Conservation (phyloP, 2,113 vertebrate species). For the Callospermophilus lateralis region DNA sequence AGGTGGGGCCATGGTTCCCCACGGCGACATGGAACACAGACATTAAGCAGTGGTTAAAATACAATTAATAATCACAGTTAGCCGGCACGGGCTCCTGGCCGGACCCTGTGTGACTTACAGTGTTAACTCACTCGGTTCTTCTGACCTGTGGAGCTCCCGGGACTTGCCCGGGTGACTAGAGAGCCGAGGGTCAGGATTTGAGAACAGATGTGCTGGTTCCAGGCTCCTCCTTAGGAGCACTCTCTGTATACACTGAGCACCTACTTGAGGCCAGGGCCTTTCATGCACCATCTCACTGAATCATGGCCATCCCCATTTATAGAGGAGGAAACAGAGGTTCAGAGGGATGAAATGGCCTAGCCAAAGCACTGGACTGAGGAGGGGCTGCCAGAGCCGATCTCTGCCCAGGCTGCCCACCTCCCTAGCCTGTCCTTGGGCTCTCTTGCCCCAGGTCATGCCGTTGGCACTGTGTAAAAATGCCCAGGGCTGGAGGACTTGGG, state of each 20-base stretch:
- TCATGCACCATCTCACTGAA: background rate
- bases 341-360: background rate
- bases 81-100: background rate
- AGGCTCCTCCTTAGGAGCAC: background rate
- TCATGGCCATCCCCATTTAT: background rate
- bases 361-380: background rate
- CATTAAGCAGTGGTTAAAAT: background rate
- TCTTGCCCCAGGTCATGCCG: background rate
- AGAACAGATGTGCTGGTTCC: background rate
- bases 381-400: background rate
- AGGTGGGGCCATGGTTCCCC: background rate
- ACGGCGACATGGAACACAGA: background rate
- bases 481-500: background rate
- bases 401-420: background rate
- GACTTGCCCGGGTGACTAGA: background rate
- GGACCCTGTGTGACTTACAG: background rate
- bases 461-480: background rate
- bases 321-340: background rate
- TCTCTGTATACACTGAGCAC: rapidly evolving
- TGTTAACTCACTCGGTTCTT: background rate
- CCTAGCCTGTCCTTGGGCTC: background rate
- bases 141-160: no score
- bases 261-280: background rate
- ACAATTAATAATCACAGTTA: background rate
- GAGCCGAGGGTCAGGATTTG: background rate